A percentile compares a stretch with the other conserved stretches of the same genome.
These are phyloP conservation scores for Falco rusticolus DNA, from an alignment of 2,797 vertebrate genomes.

Conservation along the genomic window DNA sequence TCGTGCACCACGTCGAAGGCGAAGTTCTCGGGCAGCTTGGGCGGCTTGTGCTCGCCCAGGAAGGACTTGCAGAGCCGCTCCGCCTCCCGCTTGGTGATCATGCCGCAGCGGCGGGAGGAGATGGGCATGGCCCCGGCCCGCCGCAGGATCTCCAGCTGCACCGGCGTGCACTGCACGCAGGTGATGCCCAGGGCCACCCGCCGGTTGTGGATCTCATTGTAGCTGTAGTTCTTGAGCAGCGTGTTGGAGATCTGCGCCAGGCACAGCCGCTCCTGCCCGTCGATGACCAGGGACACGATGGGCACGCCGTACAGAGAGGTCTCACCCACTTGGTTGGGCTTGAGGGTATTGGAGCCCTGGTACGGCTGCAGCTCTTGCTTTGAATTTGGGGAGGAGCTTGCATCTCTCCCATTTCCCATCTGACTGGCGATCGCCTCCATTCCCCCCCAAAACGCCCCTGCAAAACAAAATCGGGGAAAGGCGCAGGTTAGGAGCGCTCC, in stretches of 20 bases:
- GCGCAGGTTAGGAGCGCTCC: conserved; percentile 7
- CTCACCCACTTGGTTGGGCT: conserved; percentile 97
- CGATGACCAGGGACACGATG: conserved; percentile 94
- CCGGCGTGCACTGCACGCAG: conserved; percentile 96
- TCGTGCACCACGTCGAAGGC: conserved; percentile 93
- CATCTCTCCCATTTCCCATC: conserved; percentile 88
- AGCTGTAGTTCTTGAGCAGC: conserved; percentile 95
- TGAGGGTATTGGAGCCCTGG: conserved; percentile 85
- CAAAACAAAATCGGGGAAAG: conserved; percentile 8
- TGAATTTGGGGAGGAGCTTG: conserved; percentile 86
- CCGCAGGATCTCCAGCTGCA: conserved; percentile 94
- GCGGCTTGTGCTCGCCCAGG: conserved; percentile 89
- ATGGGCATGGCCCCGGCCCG: conserved; percentile 96
- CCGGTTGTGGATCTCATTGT: conserved; percentile 97
- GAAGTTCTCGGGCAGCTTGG: conserved; percentile 95
- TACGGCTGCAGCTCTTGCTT: conserved; percentile 90
- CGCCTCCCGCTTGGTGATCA: conserved; percentile 96
- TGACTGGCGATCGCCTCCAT: conserved; percentile 94
- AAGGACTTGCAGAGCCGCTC: conserved; percentile 97
- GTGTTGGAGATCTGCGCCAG: conserved; percentile 98
- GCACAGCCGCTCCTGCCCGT: conserved; percentile 91
- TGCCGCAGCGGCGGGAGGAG: conserved; percentile 93
- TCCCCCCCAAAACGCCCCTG: conserved; percentile 70
- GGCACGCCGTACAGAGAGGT: conserved; percentile 88
- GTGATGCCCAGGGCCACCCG: conserved; percentile 96